Conservation (phyloP, 2,797 vertebrate species). For the Psittacula derbiana region DNA sequence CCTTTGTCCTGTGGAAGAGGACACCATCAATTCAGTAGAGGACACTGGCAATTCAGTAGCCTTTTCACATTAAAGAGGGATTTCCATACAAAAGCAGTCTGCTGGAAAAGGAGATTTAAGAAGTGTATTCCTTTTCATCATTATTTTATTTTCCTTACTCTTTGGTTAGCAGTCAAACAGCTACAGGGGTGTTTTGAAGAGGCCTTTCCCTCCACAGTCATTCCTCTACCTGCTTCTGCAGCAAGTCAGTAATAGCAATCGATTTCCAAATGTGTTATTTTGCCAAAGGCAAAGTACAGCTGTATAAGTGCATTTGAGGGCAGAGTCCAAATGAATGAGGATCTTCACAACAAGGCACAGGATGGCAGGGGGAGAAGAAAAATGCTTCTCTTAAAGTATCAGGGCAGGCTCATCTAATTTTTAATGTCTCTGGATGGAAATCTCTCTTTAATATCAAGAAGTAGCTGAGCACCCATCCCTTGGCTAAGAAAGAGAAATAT, state of each 20-base stretch:
- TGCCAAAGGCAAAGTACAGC: not conserved
- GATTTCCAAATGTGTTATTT: not conserved
- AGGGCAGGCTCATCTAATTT: not conserved
- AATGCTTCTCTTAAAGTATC: not conserved
- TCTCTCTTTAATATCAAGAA: conserved; percentile 50
- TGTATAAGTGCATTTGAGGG: not conserved
- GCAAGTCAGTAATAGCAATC: not conserved
- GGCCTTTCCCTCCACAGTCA: not conserved
- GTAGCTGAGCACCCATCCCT: not conserved
- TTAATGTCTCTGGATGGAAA: conserved; percentile 56
- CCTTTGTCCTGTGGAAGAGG: not conserved
- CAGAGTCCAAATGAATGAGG: not conserved
- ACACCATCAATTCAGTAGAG: not conserved
- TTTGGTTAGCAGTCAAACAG: not conserved
- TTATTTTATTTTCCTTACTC: not conserved
- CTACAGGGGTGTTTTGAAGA: not conserved
- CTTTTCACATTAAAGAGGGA: conserved; percentile 60
- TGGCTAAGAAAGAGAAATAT: not conserved
- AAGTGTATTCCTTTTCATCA: not conserved
- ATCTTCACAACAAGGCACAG: not conserved
- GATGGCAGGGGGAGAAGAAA: not conserved
- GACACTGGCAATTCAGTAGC: conserved; percentile 47
- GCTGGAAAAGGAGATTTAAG: not conserved
- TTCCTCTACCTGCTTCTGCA: not conserved
- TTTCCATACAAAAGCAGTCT: conserved; percentile 49